These are phyloP conservation scores for Arctia plantaginis DNA, from an alignment of 2,888 invertebrate species.

Conservation along the genomic window DNA sequence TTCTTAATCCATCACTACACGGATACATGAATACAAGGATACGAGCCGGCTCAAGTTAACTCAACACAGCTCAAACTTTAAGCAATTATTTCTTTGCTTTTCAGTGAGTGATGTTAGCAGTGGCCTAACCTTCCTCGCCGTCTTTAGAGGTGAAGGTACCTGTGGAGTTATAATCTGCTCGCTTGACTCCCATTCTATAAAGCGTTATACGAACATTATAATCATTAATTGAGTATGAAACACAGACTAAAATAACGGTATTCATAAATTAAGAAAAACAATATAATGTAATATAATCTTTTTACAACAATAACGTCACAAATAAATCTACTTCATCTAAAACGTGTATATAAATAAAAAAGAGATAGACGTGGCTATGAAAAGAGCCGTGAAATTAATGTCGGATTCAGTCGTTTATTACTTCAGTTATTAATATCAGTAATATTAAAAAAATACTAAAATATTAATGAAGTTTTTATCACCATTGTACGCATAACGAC, in stretches of 20 bases:
- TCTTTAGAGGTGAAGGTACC: too few relatives aligned
- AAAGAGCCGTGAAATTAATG: slow-evolving; percentile 15
- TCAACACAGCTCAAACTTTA: too few relatives aligned
- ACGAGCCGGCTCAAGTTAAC: too few relatives aligned
- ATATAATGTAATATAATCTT: background rate
- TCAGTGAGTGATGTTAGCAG: too few relatives aligned
- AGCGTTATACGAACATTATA: too few relatives aligned
- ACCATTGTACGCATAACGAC: background rate
- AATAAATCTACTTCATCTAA: slow-evolving; percentile 7
- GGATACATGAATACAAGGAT: too few relatives aligned
- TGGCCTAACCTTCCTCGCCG: too few relatives aligned
- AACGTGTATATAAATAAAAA: slow-evolving; percentile 1
- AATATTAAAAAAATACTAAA: slow-evolving; percentile 6
- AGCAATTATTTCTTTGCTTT: too few relatives aligned
- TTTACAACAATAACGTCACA: background rate
- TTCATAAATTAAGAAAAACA: background rate
- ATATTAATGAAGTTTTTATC: slow-evolving; percentile 13
- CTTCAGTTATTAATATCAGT: slow-evolving; percentile 13
- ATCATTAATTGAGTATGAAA: too few relatives aligned
- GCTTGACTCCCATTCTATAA: too few relatives aligned
- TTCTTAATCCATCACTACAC: too few relatives aligned
- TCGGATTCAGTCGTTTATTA: slow-evolving; percentile 9
- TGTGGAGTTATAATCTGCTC: too few relatives aligned
- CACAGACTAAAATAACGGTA: background rate
- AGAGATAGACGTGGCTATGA: slow-evolving; percentile 15